Evolutionary conservation across 2,797 vertebrate species (phyloP).

Genomic region (Etheostoma perlongum): DNA sequence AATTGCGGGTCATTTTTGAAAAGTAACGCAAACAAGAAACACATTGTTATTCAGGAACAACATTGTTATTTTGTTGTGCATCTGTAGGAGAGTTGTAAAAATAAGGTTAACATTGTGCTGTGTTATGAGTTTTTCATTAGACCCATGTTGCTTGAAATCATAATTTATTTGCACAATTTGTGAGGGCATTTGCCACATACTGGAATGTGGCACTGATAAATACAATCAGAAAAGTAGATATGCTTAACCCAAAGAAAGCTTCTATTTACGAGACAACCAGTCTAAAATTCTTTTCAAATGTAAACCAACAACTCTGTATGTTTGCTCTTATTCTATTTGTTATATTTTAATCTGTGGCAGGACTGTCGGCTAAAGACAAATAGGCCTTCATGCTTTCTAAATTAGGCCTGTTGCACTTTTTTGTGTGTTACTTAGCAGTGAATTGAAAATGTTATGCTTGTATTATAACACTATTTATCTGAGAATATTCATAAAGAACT

Average conservation of each 20-base stretch:
- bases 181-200: slow-evolving; percentile 73
- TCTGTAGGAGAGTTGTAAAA: slow-evolving; percentile 52
- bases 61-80: slow-evolving; percentile 16
- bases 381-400: slow-evolving; percentile 48
- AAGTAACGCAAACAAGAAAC: slow-evolving; percentile 28
- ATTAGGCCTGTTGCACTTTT: slow-evolving; percentile 74
- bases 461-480: slow-evolving; percentile 81
- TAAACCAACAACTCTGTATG: slow-evolving; percentile 55
- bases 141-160: slow-evolving; percentile 65
- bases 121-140: slow-evolving; percentile 59
- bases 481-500: slow-evolving; percentile 85
- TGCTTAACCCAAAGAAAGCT: slow-evolving; percentile 79
- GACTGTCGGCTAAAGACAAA: slow-evolving; percentile 43
- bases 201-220: slow-evolving; percentile 70
- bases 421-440: slow-evolving; percentile 75
- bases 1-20: slow-evolving; percentile 42
- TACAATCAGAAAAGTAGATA: slow-evolving; percentile 75
- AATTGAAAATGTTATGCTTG: slow-evolving; percentile 74
- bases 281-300: slow-evolving; percentile 58
- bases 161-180: slow-evolving; percentile 77
- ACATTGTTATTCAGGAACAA: slow-evolving; percentile 28
- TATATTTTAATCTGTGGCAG: slow-evolving; percentile 41
- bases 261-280: slow-evolving; percentile 55
- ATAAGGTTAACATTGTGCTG: slow-evolving; percentile 53
- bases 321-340: slow-evolving; percentile 51